Percentiles rank a stretch among this genome's conserved stretches.
Evolutionary conservation across 92 coral and sea anemone species (phyloP).

Genomic region (Actinostola sp.): DNA sequence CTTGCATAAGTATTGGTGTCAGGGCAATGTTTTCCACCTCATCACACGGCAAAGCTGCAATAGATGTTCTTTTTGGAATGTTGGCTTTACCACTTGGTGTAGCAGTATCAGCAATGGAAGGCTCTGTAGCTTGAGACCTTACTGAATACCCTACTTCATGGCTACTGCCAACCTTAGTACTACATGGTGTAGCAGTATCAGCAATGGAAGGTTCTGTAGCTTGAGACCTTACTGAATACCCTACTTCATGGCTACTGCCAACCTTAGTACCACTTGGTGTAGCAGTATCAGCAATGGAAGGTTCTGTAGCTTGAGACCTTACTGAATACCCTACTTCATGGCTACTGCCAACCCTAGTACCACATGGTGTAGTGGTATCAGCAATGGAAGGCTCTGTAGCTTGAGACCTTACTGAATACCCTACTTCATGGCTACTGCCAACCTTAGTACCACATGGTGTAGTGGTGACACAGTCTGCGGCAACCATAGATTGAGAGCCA

Average conservation of each 20-base stretch:
- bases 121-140: slow-evolving; percentile 36
- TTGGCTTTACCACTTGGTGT: slow-evolving; percentile 78
- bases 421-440: neutral
- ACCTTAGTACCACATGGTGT: neutral
- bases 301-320: slow-evolving; percentile 35
- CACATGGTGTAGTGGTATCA: neutral
- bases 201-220: slow-evolving; percentile 50
- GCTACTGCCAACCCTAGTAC: neutral
- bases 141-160: neutral
- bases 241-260: neutral
- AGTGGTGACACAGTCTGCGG: too few relatives aligned
- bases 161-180: neutral
- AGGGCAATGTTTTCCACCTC: slow-evolving; percentile 5
- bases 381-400: slow-evolving; percentile 50
- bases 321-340: neutral
- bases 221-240: neutral
- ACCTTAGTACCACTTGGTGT: neutral
- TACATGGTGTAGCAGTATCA: neutral
- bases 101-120: slow-evolving; percentile 65
- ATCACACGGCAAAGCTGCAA: neutral
- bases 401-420: neutral
- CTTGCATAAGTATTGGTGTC: slow-evolving; percentile 71
- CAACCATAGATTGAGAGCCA: too few relatives aligned
- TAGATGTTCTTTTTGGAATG: slow-evolving; percentile 49
- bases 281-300: slow-evolving; percentile 15